Percentiles rank a stretch among this genome's conserved stretches.
Conservation (phyloP, 2,113 vertebrate species). For the Nerophis ophidion region DNA sequence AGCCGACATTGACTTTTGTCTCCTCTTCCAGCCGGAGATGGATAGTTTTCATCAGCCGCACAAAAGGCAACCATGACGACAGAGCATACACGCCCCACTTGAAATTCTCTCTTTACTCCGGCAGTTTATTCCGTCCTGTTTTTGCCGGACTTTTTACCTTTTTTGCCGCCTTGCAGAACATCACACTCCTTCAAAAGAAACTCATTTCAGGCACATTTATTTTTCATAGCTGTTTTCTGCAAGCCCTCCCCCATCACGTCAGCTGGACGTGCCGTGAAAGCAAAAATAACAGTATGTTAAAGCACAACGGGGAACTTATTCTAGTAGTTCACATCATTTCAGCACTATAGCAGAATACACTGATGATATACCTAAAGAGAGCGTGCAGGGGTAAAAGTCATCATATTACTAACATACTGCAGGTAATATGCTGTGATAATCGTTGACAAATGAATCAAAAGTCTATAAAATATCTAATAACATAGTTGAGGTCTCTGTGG, state of each 20-base stretch:
- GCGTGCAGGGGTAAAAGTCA: no score
- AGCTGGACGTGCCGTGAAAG: constrained; percentile 14
- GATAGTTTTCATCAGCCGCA: constrained; percentile 48
- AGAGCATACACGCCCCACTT: neutral
- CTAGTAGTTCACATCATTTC: no score
- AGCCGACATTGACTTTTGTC: constrained; percentile 25
- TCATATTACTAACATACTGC: no score
- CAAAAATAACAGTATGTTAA: neutral
- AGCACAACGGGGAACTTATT: no score
- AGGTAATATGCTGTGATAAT: no score
- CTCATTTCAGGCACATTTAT: constrained; percentile 12
- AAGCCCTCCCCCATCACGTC: constrained; percentile 19
- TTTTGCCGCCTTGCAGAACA: constrained; percentile 3
- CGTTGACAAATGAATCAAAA: no score
- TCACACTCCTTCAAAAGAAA: neutral
- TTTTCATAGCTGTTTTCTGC: constrained; percentile 24
- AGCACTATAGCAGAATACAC: no score
- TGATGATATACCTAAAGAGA: no score
- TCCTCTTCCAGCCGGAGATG: constrained; percentile 24
- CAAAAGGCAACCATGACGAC: constrained; percentile 43
- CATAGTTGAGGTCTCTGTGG: no score
- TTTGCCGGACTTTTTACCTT: constrained; percentile 7
- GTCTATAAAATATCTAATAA: no score
- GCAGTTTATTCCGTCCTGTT: neutral
- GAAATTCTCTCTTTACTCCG: neutral